These are phyloP conservation scores for Tretioscincus oriximinensis DNA, from an alignment of 2,113 vertebrate genomes.

Conservation along the genomic window DNA sequence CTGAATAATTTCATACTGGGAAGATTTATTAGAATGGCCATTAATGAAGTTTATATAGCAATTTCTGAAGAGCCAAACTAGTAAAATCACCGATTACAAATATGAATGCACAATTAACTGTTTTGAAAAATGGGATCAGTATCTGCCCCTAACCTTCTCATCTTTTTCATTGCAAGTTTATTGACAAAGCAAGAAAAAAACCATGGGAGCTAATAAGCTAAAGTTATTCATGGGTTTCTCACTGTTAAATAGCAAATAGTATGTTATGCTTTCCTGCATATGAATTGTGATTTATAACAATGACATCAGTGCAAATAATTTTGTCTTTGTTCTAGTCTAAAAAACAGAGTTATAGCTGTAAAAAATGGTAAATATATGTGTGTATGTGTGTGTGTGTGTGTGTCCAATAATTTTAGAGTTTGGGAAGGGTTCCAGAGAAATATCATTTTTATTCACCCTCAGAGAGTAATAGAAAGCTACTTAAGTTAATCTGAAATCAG, in stretches of 20 bases:
- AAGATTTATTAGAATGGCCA: neutral
- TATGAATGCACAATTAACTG: neutral
- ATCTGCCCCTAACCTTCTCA: neutral
- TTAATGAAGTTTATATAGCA: neutral
- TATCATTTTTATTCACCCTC: neutral
- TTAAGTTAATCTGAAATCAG: fast-evolving
- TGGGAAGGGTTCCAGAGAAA: fast-evolving
- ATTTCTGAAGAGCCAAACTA: neutral
- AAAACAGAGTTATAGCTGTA: constrained; percentile 3
- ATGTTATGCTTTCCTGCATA: neutral
- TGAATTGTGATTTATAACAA: constrained; percentile 16
- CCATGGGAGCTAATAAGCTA: neutral
- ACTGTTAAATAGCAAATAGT: neutral
- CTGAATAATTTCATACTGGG: neutral
- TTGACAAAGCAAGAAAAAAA: constrained; percentile 6
- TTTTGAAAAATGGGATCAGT: neutral
- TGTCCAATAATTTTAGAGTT: neutral
- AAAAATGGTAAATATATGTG: neutral
- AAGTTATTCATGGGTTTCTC: neutral
- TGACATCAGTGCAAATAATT: neutral
- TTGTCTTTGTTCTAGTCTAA: neutral
- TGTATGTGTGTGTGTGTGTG: neutral
- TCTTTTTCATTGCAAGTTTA: neutral
- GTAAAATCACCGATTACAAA: neutral
- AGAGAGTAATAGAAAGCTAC: neutral